phyloP scores from a whole-genome alignment of 2,888 invertebrate genomes.

The Aplocera efformata region DNA sequence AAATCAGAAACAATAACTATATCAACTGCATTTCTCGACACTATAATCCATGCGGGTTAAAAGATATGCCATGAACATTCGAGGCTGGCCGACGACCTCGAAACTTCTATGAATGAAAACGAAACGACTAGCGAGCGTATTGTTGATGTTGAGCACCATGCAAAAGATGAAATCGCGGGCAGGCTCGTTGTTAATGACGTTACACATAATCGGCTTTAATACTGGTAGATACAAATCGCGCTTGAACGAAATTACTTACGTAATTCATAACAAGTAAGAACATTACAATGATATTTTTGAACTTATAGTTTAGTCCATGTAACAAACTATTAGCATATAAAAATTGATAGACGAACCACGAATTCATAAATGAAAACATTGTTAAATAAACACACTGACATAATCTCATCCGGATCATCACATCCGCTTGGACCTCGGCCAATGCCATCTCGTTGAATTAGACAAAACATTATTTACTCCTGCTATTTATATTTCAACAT shows the following conservation, averaged over 20 bases:
- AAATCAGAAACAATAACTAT: conserved; percentile 4
- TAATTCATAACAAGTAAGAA: conserved; percentile 1
- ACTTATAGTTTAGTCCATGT: too few species aligned
- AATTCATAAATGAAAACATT: conserved; percentile 1
- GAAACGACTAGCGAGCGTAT: conserved; percentile 29
- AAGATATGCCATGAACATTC: conserved; percentile 13
- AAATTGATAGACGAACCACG: not conserved
- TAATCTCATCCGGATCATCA: conserved; percentile 66
- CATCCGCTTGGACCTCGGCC: conserved; percentile 71
- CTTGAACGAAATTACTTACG: conserved; percentile 8
- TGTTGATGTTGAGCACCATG: conserved; percentile 43
- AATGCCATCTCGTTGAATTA: conserved; percentile 49
- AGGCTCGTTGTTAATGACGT: conserved; percentile 36
- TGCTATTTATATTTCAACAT: conserved; percentile 43
- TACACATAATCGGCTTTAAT: conserved; percentile 27
- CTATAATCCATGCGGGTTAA: conserved; percentile 22
- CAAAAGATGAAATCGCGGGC: conserved; percentile 39
- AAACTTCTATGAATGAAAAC: conserved; percentile 37
- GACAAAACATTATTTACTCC: conserved; percentile 44
- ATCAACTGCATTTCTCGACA: conserved; percentile 19
- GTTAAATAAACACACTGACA: conserved; percentile 46
- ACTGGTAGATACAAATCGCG: conserved; percentile 24
- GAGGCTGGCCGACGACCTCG: conserved; percentile 34
- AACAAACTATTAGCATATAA: too few species aligned
- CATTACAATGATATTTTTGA: too few species aligned